Base-by-base conservation (phyloP, 2,888 invertebrate species). In the Diarsia dahlii region DNA sequence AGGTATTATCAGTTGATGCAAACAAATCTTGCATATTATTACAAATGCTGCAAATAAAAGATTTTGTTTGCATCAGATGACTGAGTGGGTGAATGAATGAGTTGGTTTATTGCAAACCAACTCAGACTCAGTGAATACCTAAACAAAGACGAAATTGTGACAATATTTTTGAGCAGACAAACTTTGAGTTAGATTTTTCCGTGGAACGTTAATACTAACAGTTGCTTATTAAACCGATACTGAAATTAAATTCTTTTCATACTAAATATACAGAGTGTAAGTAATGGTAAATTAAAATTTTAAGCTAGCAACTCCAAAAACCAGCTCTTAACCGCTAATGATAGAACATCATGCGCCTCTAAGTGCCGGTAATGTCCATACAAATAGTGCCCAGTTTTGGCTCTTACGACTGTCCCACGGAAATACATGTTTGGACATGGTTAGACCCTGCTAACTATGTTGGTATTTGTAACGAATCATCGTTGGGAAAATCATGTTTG, bases 391-490 rank as follows among this genome's bases (percentile, higher is more conserved):
- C 81, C 83, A 80, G 87, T 86, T 83, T 81, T 82, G 83, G 76
- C 82, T 78, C 80, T 89, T 89, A 90, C 89, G 91, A 91, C 90
- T 89, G 93, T 94, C 94, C 91, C 94, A 94, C 94, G 94, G 94
- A 94, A 93, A 88, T 88, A 80, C 88, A 87, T 93, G 91, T 94
- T 93, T 93, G 91, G 90, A 75, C 80, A 86, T 92, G 88, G 90
- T 93, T 93, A 93, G 91, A 84, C 79, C 85, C 79, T 77, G 80
- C 85, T 84, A 87, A 86, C 88, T 86, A 87, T 87, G 87, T 85
- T 77, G 84, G 87, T 87, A 89, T 87, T 86, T 87, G 88, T 90
- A 90, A 87, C 90, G 85, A 84, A 87, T 89, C 81, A 85, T 85
- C 78, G 87, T 88, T 84, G 81, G 50, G 68, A 81, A 80, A 64